Evolutionary conservation across 2,113 vertebrate genomes (phyloP).

Genomic region (Fregata magnificens): DNA sequence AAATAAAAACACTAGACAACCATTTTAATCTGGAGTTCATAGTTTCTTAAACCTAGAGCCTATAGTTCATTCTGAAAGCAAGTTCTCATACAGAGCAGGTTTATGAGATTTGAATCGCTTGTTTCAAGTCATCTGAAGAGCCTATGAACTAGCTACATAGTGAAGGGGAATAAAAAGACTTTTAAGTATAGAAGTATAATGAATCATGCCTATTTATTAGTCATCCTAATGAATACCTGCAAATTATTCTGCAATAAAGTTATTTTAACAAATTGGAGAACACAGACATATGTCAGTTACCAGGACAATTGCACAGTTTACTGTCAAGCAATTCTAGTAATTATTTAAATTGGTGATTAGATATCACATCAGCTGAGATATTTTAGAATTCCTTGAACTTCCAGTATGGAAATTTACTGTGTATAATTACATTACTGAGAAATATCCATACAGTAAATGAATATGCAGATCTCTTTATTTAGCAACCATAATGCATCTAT

Average conservation of each 20-base stretch:
- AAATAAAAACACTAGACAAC: not conserved
- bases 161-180: not conserved
- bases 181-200: not conserved
- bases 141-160: not conserved
- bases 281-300: slow-evolving; percentile 23
- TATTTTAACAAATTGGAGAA: slow-evolving; percentile 23
- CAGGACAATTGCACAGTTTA: not conserved
- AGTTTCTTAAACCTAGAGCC: not conserved
- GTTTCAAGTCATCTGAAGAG: not conserved
- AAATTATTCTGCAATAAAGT: not conserved
- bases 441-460: slow-evolving; percentile 11
- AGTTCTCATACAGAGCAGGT: not conserved
- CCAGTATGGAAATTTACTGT: slow-evolving; percentile 1
- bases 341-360: slow-evolving; percentile 19
- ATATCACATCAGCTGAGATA: not conserved
- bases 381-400: slow-evolving; percentile 23
- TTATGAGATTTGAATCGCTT: not conserved
- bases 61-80: not conserved
- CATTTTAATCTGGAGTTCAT: not conserved
- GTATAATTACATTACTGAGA: not conserved
- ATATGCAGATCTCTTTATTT: slow-evolving; percentile 1
- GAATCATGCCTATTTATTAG: slow-evolving; percentile 38
- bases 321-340: slow-evolving; percentile 13
- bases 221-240: slow-evolving; percentile 34
- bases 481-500: not conserved